Base-by-base conservation (phyloP, 2,888 invertebrate genomes). In the Lasioglossum malachurum region DNA sequence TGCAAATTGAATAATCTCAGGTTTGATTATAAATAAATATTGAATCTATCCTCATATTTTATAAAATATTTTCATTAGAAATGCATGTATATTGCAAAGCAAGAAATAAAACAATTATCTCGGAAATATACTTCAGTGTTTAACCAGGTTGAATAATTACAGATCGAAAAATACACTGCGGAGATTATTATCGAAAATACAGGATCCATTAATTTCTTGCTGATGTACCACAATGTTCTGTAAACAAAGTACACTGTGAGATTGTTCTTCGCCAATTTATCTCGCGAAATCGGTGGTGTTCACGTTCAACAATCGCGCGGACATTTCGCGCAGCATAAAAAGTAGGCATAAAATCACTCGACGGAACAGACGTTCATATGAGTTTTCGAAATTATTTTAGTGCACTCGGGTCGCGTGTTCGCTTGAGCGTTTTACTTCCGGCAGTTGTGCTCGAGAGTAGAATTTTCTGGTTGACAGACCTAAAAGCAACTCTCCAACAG, bases 401-500 rank as follows among this genome's bases (percentile, higher is more conserved):
- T 23, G 35, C 35, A 19, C 19, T 10, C 35, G 23, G 67, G 23
- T 35, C 35, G 38, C 35, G 23, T 69, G 67, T 69, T 19, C 67
- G 35, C 67, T 19, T 23, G 23, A 35, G 38, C 67, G 35, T 35
- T 69, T 35, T 69, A 69, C 10, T 69, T 69, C 67, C 38, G 35
- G 35, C 35, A 35, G 67, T 69, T 69, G 35, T 69, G 67, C 72
- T 60, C 84, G 74, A 35, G 23, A 69, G 67, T 69, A 69, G 67
- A 69, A 69, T 69, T 35, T 69, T 69, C 67, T 38, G 67, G 67
- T 69, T 38, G 67, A 69, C 67, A 69, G 67, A 69, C 67, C 67
- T 69, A 69, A 69, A 69, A 69, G 67, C 67, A 69, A 69, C 67
- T 69, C 67, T 69, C 35, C 67, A 69, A 69, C 67, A 38, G 67